Evolutionary conservation across 35 echinoderm and acorn worm genomes (phyloP).

Genomic region (Hemicentrotus pulcherrimus): DNA sequence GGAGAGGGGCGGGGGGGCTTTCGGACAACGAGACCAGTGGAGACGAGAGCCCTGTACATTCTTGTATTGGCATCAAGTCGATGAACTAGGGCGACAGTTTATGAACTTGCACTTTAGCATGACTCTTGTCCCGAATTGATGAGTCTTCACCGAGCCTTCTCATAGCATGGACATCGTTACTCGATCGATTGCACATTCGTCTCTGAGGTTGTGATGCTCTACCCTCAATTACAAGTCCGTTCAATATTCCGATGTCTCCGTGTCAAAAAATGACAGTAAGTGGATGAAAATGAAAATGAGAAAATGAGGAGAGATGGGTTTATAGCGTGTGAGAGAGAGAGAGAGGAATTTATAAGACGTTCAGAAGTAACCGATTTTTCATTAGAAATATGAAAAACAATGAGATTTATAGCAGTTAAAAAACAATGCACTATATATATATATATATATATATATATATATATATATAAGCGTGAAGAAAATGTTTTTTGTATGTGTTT

Average conservation of each 20-base stretch:
- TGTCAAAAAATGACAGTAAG: slow-evolving; percentile 2
- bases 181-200: slow-evolving; percentile 9
- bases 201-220: not conserved
- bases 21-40: not conserved
- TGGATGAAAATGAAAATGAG: not conserved
- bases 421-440: no score
- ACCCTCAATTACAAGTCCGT: slow-evolving; percentile 10
- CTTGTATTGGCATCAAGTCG: slow-evolving; percentile 21
- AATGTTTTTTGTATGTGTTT: no score
- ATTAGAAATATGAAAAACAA: no score
- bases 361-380: no score
- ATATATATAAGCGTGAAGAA: no score
- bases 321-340: no score
- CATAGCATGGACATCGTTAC: not conserved
- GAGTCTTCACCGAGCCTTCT: not conserved
- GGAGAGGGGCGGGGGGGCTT: not conserved
- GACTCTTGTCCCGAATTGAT: slow-evolving; percentile 16
- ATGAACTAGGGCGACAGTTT: slow-evolving; percentile 43
- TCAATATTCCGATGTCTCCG: not conserved
- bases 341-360: no score
- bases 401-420: no score
- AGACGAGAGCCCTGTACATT: not conserved
- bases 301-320: not conserved
- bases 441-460: no score
- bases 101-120: slow-evolving; percentile 36